Conservation (phyloP, 1,140 invertebrate species). For the Eulimnadia texana region DNA sequence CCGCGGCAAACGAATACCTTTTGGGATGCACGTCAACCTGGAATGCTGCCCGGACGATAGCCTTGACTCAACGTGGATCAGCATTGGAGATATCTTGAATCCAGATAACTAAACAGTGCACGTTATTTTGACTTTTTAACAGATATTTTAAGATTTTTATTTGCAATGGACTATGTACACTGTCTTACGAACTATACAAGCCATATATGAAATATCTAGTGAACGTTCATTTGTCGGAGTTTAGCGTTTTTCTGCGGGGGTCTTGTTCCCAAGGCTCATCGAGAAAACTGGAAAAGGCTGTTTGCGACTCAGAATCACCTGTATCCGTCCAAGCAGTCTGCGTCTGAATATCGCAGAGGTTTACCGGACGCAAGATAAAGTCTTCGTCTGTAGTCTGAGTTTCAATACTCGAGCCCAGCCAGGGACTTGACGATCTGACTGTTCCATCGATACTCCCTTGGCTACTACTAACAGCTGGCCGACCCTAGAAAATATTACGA, state of each 20-base stretch:
- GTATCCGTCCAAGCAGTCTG: constrained; percentile 5
- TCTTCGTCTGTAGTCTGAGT: constrained; percentile 5
- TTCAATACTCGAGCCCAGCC: constrained; percentile 1
- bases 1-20: constrained; percentile 55
- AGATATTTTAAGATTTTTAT: no score
- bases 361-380: constrained; percentile 1
- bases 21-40: constrained; percentile 40
- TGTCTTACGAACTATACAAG: no score
- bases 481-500: background rate
- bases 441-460: background rate
- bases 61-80: background rate
- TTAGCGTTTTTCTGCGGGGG: background rate
- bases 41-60: background rate
- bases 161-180: no score
- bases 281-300: background rate
- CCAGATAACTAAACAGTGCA: no score
- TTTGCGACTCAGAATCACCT: background rate
- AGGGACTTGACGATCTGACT: background rate
- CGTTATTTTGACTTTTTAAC: no score
- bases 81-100: background rate
- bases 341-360: constrained; percentile 5
- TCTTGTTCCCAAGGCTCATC: background rate
- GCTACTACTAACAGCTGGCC: background rate
- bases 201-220: no score
- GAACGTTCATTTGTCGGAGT: background rate